Evolutionary conservation across 2,797 vertebrate species (phyloP), one percentile per base, ranked within the genome.

Genomic region (Mormyrops boulengeri): DNA sequence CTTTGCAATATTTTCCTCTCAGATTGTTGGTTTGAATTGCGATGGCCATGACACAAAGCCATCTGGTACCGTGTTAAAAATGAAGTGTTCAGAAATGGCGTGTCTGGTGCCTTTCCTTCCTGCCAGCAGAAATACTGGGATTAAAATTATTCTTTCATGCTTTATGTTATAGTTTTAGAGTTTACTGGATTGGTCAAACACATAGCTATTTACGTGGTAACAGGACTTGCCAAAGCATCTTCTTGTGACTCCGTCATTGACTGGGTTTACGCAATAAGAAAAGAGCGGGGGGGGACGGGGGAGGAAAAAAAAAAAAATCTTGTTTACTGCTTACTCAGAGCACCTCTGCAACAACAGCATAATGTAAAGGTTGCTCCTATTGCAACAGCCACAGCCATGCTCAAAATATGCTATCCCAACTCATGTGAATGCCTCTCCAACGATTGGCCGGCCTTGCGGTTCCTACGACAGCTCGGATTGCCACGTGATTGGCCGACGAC

Each of bases 21-120:
- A 90, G 95, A 95, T 95, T 95, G 92, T 94, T 93, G 91, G 91
- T 94, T 95, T 94, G 95, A 95, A 95, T 95, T 93, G 94, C 95
- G 90, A 94, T 92, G 95, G 94, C 93, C 94, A 94, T 95, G 95
- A 96, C 95, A 95, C 94, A 90, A 92, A 89, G 94, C 95, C 95
- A 96, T 96, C 95, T 96, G 95, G 94, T 95, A 94, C 95, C 95
- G 94, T 95, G 94, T 95, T 95, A 94, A 94, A 94, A 88, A 88
- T 19, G 41, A 62, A 88, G 57, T 26, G 57, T 26, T 88, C 87
- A n/a, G 38, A 88, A 26, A 44, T 17, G 34, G 30, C 4, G n/a
- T 19, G 57, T 66, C 87, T 66, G 57, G 0, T 62, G 38, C 86
- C 30, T 7, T 44, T 12, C 34, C 5, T 3, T 88, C 14, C 55